Evolutionary conservation across 2,113 vertebrate genomes (phyloP), one percentile per base, ranked within the genome.

Genomic region (Carettochelys insculpta): DNA sequence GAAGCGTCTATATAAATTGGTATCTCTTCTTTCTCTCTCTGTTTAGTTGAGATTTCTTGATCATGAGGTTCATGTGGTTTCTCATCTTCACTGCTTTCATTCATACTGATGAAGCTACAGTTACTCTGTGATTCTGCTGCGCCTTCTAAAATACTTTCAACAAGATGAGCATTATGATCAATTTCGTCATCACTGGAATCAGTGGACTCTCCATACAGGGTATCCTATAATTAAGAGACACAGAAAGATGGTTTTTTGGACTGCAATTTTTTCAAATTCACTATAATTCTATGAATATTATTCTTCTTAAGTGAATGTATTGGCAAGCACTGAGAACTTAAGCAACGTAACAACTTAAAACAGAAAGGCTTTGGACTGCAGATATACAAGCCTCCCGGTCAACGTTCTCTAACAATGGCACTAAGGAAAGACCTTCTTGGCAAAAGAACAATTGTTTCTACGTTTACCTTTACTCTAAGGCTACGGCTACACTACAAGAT

Each of bases 131-230:
- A 41, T 25, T 93, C 94, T 38, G 81, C 5, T 77, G 71, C 22
- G 11, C 87, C 51, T 10, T 96, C 88, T 71, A 94, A 90, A 80
- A 89, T 16, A 80, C 16, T 50, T 17, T 93, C 96, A 2, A 75
- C 45, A 9, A 83, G 54, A 68, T 77, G 91, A 82, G 76, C 79
- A n/a, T 4, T 77, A 14, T 83, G 86, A 41, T 61, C 82, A 3
- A 71, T 83, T 45, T 98, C 98, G 25, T 95, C 93, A 1, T 98
- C 97, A 0, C 98, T 98, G 89, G 97, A 98, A 91, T 94, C 87
- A 2, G 95, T 92, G 45, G 92, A 31, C 25, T 97, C 96, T 95
- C 95, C 98, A 87, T 97, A 97, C 53, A 95, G 90, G 4, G 43
- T 27, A 86, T 97, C 97, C 98, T 98, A 94, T 50, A 97, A 94